Evolutionary conservation across 1,140 invertebrate genomes (phyloP).

Genomic region (Paralvinella palmiformis): DNA sequence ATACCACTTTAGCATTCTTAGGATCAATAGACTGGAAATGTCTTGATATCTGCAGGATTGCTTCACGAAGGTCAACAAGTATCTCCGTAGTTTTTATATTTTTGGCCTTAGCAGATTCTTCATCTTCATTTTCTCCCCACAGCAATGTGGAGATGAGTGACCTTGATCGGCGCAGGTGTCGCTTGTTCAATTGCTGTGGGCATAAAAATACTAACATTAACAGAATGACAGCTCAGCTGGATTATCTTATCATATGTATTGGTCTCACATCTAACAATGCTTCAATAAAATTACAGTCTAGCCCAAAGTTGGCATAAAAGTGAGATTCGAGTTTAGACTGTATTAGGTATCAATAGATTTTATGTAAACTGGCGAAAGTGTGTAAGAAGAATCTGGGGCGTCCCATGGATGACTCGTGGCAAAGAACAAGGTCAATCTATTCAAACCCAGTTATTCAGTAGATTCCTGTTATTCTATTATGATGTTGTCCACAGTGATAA

Average conservation of each 20-base stretch:
- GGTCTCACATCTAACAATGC: too few species aligned
- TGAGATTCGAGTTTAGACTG: too few species aligned
- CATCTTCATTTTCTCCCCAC: constrained; percentile 68
- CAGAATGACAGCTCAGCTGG: not conserved
- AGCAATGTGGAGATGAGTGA: constrained; percentile 83
- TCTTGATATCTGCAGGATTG: constrained; percentile 78
- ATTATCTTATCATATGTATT: not conserved
- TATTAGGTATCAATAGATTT: too few species aligned
- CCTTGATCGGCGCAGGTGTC: constrained; percentile 85
- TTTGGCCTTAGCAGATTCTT: constrained; percentile 69
- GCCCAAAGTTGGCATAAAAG: too few species aligned
- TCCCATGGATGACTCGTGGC: too few species aligned
- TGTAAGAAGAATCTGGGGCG: too few species aligned
- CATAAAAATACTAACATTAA: not conserved
- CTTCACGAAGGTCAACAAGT: constrained; percentile 90
- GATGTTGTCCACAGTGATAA: too few species aligned
- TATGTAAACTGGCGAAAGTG: too few species aligned
- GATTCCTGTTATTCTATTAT: too few species aligned
- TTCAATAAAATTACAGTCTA: too few species aligned
- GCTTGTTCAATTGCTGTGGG: constrained; percentile 52
- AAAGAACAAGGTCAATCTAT: too few species aligned
- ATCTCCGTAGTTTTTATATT: constrained; percentile 94
- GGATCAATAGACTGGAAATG: constrained; percentile 69
- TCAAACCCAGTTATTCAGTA: too few species aligned
- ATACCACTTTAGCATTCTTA: constrained; percentile 48